Base-by-base conservation (phyloP, 2,888 invertebrate species). In the Eulithis testata region DNA sequence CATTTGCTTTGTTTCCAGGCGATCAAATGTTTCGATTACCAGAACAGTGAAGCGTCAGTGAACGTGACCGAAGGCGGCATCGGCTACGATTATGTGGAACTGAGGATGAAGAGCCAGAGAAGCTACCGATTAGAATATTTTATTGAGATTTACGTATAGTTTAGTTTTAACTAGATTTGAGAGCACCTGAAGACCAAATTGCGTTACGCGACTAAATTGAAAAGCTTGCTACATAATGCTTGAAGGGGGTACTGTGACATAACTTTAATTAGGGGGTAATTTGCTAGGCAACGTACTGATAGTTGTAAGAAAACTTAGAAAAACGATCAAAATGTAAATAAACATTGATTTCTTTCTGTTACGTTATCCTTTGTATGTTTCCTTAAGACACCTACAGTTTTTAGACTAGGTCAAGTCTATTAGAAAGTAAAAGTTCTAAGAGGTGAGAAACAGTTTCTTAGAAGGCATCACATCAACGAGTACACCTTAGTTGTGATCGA, bases 1-100 rank as follows among this genome's bases (percentile, higher is more conserved):
- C 45, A 47, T 51, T 59, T 58, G 36, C 58, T 31, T 45, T 12
- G 36, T 31, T 83, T 77, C 0, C 84, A 86, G 86, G 83, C 85
- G 4, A 83, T 86, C 61, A 78, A 76, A 65, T 85, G 86, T 60
- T 85, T 80, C 73, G 86, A 86, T 72, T 85, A 80, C 60, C 85
- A 83, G 66, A 81, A 81, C 72, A 84, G 85, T 63, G 83, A 85
- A 2, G 85, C 85, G 0, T 80, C 81, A 0, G 78, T 86, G 40
- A 85, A 85, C 74, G 71, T 84, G 36, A 85, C 84, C 0, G 77
- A 77, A 0, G 86, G 86, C 0, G 86, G 86, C 0, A 66, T 86
- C 3, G 84, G 82, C 2, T 75, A 69, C 71, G 70, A 74, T 3
- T 68, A 76, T 74, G 80, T 84, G 9, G 75, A 74, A 0, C 68